Evolutionary conservation across 1,140 invertebrate species (phyloP).

Genomic region (Limonius californicus): DNA sequence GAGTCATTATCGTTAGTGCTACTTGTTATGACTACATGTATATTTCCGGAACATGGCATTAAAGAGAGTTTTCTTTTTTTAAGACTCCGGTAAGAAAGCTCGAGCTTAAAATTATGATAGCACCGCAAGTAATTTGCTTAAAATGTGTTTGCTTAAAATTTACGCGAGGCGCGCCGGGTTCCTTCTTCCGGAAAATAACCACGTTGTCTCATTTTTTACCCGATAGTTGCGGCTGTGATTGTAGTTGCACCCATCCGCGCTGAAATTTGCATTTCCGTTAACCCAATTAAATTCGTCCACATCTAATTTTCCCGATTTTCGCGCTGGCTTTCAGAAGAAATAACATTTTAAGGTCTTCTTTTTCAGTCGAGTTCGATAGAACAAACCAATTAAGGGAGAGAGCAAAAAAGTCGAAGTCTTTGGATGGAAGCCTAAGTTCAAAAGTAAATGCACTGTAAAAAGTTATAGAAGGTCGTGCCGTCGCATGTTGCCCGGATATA

Average conservation of each 20-base stretch:
- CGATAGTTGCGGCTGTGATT: too few species aligned
- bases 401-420: not conserved
- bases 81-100: not conserved
- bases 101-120: not conserved
- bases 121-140: not conserved
- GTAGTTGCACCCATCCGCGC: too few species aligned
- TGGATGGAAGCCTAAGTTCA: not conserved
- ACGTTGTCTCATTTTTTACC: too few species aligned
- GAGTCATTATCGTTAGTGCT: slow-evolving; percentile 11
- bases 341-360: too few species aligned
- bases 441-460: slow-evolving; percentile 1
- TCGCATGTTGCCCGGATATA: not conserved
- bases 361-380: not conserved
- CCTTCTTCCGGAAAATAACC: slow-evolving; percentile 1
- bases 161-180: not conserved
- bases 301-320: too few species aligned
- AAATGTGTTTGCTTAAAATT: slow-evolving; percentile 7
- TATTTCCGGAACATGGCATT: not conserved
- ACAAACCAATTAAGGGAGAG: not conserved
- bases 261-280: too few species aligned
- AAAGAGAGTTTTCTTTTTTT: not conserved
- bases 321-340: too few species aligned
- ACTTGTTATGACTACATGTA: slow-evolving; percentile 5
- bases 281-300: too few species aligned
- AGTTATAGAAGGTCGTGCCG: slow-evolving; percentile 1